A percentile compares a stretch with the other conserved stretches of the same genome.
phyloP scores from a whole-genome alignment of 2,888 invertebrate species.

The Apodemia mormo region DNA sequence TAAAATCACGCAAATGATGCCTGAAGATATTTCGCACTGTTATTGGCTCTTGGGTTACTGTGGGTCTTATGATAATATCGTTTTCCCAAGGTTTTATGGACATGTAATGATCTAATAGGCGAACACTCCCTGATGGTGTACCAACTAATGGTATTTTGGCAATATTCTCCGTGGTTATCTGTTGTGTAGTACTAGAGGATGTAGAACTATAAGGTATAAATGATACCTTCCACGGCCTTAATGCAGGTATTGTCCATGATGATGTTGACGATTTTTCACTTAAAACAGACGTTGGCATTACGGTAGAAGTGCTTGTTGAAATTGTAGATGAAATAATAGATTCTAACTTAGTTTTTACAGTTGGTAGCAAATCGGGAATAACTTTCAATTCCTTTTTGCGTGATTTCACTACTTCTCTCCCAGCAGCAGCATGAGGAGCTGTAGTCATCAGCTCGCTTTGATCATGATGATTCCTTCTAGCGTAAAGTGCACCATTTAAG shows the following conservation, averaged over 20 bases:
- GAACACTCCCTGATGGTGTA: constrained; percentile 59
- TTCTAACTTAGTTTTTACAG: constrained; percentile 52
- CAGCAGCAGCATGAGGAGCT: constrained; percentile 53
- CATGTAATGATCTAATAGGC: constrained; percentile 57
- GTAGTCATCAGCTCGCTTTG: constrained; percentile 51
- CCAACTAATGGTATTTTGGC: constrained; percentile 54
- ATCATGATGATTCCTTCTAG: constrained; percentile 51
- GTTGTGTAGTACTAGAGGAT: constrained; percentile 56
- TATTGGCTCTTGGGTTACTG: constrained; percentile 60
- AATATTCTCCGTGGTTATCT: constrained; percentile 58
- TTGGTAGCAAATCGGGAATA: constrained; percentile 52
- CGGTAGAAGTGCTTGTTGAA: constrained; percentile 44
- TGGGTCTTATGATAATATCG: constrained; percentile 65
- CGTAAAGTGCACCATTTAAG: constrained; percentile 58
- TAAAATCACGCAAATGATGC: constrained; percentile 56
- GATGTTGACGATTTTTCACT: constrained; percentile 61
- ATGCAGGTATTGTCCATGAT: constrained; percentile 79
- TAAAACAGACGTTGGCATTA: constrained; percentile 46
- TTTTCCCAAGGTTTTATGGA: constrained; percentile 68
- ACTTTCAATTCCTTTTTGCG: constrained; percentile 69
- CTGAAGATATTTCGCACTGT: constrained; percentile 59
- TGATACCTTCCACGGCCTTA: constrained; percentile 68
- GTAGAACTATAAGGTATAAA: constrained; percentile 31
- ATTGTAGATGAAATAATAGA: constrained; percentile 46
- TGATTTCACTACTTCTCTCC: constrained; percentile 58